Evolutionary conservation across 2,113 vertebrate genomes (phyloP), one percentile per base, ranked within the genome.

Genomic region (Trogon surrucura): DNA sequence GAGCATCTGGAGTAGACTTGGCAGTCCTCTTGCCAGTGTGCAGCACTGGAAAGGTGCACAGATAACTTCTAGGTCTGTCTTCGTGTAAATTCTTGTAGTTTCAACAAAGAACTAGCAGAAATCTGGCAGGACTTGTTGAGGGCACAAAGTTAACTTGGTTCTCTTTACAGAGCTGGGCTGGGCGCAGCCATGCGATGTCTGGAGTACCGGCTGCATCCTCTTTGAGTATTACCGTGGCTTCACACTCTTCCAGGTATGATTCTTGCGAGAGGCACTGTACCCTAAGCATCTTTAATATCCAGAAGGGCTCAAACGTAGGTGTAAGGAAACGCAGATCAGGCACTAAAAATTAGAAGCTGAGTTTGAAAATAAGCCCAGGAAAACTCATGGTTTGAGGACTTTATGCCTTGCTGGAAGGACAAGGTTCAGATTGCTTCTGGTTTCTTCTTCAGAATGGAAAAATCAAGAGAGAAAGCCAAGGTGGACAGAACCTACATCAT

Each of bases 141-240:
- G 77, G 45, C 19, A 0, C 2, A 1, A 16, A n/a, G 29, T 27
- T 57, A 34, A 79, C 29, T 34, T 17, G 34, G 1, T 25, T 94
- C 58, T 93, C n/a, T 79, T 95, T 94, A 62, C 96, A 98, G 98
- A 98, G 95, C 95, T 98, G 91, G 98, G 98, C 91, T 98, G 98
- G 98, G 97, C 98, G 26, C 98, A 98, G 92, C 98, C 98, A 0
- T 98, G 98, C 2, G 98, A 98, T 2, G 98, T 98, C 50, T 98
- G 98, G 98, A 98, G 98, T 53, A 98, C 98, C 0, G 98, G 98
- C 69, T 98, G 98, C 95, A 98, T 98, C 57, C 97, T 98, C 27
- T 98, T 98, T 0, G 98, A 98, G 80, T 98, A 98, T 66, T 98
- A 98, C 89, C 98, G 98, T 0, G 98, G 98, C 92, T 98, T 98